phyloP scores from a whole-genome alignment of 2,888 invertebrate genomes.

The Drosophila subsilvestris region DNA sequence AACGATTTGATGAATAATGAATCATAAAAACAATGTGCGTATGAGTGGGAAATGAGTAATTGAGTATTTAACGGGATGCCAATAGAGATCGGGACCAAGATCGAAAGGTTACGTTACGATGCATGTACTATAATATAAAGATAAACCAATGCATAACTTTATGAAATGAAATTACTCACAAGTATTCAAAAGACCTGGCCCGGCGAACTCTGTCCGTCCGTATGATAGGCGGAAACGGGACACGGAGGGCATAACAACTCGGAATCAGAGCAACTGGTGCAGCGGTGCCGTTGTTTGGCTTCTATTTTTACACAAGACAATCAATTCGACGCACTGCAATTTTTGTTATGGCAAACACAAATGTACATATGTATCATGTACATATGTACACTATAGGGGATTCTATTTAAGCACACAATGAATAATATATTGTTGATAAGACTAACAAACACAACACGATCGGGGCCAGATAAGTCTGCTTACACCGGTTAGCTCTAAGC shows the following conservation, averaged over 20 bases:
- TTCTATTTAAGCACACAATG: conserved; percentile 16
- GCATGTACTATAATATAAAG: not conserved
- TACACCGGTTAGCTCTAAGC: not conserved
- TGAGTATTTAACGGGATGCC: too few species aligned
- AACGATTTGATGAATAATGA: not conserved
- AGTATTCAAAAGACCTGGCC: conserved; percentile 61
- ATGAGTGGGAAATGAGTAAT: not conserved
- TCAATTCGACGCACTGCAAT: conserved; percentile 9
- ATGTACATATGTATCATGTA: not conserved
- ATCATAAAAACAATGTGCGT: not conserved
- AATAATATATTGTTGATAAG: conserved; percentile 34
- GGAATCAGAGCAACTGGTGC: conserved; percentile 36
- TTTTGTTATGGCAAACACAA: conserved; percentile 16
- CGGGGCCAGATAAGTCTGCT: not conserved
- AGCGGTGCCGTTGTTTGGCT: conserved; percentile 31
- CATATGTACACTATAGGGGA: not conserved
- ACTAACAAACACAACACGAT: conserved; percentile 12
- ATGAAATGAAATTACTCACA: conserved; percentile 64
- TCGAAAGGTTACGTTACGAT: not conserved
- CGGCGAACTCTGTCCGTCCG: conserved; percentile 59
- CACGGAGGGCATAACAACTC: conserved; percentile 38
- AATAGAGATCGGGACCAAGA: not conserved
- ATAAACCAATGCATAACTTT: not conserved
- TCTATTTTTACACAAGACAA: conserved; percentile 18
- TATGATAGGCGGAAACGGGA: conserved; percentile 36